Evolutionary conservation across 2,797 vertebrate genomes (phyloP).

Genomic region (Kryptolebias ocellatus): DNA sequence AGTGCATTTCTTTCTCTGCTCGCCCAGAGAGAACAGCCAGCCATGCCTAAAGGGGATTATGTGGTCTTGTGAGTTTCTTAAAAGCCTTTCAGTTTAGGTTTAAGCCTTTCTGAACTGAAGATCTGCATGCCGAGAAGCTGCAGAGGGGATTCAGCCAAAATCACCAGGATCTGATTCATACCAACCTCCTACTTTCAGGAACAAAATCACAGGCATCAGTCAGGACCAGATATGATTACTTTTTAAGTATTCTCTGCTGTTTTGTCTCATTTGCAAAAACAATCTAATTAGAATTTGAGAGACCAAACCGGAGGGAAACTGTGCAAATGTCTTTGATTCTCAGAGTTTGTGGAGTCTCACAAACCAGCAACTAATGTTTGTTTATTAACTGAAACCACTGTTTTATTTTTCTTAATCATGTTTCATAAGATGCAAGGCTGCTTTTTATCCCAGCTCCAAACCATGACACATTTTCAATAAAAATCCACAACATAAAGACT

Average conservation of each 20-base stretch:
- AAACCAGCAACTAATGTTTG: neutral
- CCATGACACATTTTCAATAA: neutral
- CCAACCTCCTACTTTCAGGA: slow-evolving; percentile 12
- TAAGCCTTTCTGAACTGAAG: slow-evolving; percentile 37
- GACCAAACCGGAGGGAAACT: neutral
- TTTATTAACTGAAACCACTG: slow-evolving; percentile 2
- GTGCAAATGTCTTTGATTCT: neutral
- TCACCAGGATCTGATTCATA: slow-evolving; percentile 39
- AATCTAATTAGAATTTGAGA: slow-evolving; percentile 4
- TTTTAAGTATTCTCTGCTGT: neutral
- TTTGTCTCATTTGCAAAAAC: neutral
- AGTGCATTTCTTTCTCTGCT: slow-evolving; percentile 55
- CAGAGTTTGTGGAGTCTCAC: neutral
- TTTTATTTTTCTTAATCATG: neutral
- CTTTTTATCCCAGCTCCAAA: no score
- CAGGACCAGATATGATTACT: neutral
- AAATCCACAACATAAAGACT: neutral
- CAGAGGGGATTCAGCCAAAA: slow-evolving; percentile 45
- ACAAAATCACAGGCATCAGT: slow-evolving; percentile 19
- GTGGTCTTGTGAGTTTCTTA: slow-evolving; percentile 51
- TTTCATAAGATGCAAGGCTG: neutral
- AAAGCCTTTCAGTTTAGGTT: slow-evolving; percentile 40
- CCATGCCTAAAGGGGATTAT: slow-evolving; percentile 23
- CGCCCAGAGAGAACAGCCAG: slow-evolving; percentile 9
- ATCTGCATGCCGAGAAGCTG: slow-evolving; percentile 45